A percentile compares a stretch with the other conserved stretches of the same genome.
Evolutionary conservation across 37 sponge, comb jelly and placozoan species (phyloP).

Genomic region (Oscarella lobularis): DNA sequence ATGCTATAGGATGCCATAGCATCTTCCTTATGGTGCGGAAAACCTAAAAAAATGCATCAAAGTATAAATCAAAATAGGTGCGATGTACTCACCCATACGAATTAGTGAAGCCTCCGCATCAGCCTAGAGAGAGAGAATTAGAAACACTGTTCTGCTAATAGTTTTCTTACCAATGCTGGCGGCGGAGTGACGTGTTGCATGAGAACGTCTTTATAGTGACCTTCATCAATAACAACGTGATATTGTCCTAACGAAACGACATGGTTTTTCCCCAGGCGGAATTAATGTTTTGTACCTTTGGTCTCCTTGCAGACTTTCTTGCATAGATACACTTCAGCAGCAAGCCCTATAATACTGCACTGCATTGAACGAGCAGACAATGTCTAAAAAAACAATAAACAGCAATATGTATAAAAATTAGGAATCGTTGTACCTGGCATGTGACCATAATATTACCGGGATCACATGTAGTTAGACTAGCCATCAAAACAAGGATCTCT

Average conservation of each 20-base stretch:
- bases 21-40: constrained; percentile 9
- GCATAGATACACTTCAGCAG: constrained; percentile 81
- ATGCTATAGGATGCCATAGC: constrained; percentile 5
- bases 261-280: neutral
- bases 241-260: constrained; percentile 34
- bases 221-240: constrained; percentile 62
- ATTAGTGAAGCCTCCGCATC: constrained; percentile 63
- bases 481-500: constrained; percentile 72
- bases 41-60: constrained; percentile 34
- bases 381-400: neutral
- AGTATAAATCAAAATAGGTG: neutral
- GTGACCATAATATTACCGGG: constrained; percentile 80
- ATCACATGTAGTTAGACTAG: constrained; percentile 79
- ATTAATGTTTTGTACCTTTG: constrained; percentile 24
- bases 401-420: neutral
- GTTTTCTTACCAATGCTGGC: constrained; percentile 45
- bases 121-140: constrained; percentile 24
- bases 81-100: constrained; percentile 68
- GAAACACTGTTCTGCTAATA: neutral
- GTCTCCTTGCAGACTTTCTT: constrained; percentile 62
- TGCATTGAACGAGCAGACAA: constrained; percentile 14
- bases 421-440: constrained; percentile 27
- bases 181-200: constrained; percentile 76
- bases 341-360: constrained; percentile 72
- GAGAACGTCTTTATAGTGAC: constrained; percentile 72